These are phyloP conservation scores for Neomorphus geoffroyi DNA, from an alignment of 2,797 vertebrate genomes.

Conservation along the genomic window DNA sequence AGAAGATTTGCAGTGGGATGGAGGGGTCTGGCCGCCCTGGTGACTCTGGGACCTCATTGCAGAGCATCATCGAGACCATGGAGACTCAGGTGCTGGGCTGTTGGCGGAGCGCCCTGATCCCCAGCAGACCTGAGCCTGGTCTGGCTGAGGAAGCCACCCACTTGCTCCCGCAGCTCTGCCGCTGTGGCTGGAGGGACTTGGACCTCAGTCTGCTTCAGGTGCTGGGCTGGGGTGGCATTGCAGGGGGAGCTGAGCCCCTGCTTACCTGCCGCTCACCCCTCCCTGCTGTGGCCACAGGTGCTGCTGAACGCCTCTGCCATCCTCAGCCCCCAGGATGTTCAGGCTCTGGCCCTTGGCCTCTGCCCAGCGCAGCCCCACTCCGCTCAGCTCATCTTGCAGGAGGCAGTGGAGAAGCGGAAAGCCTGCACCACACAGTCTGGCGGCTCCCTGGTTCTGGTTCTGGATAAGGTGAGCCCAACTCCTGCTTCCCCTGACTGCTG, in stretches of 20 bases:
- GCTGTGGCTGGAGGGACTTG: conserved; percentile 70
- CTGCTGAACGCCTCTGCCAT: conserved; percentile 80
- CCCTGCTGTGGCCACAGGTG: conserved; percentile 62
- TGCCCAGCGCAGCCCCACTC: conserved; percentile 64
- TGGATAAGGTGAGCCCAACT: conserved; percentile 84
- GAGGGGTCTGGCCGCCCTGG: fast-evolving
- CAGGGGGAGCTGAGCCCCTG: not conserved
- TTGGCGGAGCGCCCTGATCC: conserved; percentile 84
- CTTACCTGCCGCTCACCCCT: not conserved
- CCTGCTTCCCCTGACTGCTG: too few relatives aligned
- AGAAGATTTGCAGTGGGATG: fast-evolving
- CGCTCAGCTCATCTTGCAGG: conserved; percentile 77
- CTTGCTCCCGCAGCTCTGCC: conserved; percentile 69
- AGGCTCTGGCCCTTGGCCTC: conserved; percentile 76
- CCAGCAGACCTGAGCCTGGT: conserved; percentile 67
- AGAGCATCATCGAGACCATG: conserved; percentile 84
- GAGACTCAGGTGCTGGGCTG: conserved; percentile 82
- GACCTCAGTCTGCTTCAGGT: conserved; percentile 83
- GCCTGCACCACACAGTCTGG: conserved; percentile 1
- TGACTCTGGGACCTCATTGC: not conserved
- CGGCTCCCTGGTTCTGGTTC: conserved; percentile 85
- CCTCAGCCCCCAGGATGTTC: conserved; percentile 77
- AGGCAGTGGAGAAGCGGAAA: conserved; percentile 63
- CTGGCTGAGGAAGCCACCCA: conserved; percentile 69
- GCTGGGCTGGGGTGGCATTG: not conserved